Evolutionary conservation across 2,113 vertebrate genomes (phyloP).

Genomic region (Pachypanchax playfairii): DNA sequence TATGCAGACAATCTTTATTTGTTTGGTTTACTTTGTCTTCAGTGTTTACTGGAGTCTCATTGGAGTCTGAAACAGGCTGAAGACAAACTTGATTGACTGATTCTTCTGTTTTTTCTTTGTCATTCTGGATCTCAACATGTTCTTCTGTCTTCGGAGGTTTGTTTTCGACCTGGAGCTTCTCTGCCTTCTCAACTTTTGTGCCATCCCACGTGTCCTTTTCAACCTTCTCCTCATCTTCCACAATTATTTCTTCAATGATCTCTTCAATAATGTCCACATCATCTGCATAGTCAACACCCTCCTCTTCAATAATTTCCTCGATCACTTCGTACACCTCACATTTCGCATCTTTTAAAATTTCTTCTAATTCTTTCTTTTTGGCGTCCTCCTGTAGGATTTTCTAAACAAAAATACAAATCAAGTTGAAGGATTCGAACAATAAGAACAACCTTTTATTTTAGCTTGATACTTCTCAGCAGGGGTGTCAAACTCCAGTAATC

Average conservation of each 20-base stretch:
- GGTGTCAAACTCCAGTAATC: no score
- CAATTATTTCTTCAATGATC: constrained; percentile 67
- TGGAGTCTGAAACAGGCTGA: constrained; percentile 23
- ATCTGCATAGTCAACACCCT: constrained; percentile 35
- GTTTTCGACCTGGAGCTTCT: constrained; percentile 7
- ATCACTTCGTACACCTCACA: constrained; percentile 62
- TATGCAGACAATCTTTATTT: constrained; percentile 3
- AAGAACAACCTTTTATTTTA: no score
- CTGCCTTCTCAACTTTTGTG: constrained; percentile 19
- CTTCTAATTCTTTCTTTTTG: constrained; percentile 67
- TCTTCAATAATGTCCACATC: constrained; percentile 67
- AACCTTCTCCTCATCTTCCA: constrained; percentile 43
- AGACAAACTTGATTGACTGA: background rate
- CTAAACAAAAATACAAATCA: constrained; percentile 48
- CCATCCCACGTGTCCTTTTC: constrained; percentile 35
- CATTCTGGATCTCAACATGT: background rate
- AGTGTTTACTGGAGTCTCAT: constrained; percentile 10
- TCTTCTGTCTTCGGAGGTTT: constrained; percentile 19
- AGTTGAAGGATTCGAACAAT: no score
- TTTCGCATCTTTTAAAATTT: constrained; percentile 38
- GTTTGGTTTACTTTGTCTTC: constrained; percentile 48
- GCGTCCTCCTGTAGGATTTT: constrained; percentile 61
- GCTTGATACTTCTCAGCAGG: no score
- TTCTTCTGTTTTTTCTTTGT: constrained; percentile 13
- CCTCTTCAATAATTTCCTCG: constrained; percentile 64